Percentiles rank a stretch among this genome's conserved stretches.
Conservation (phyloP, 2,113 vertebrate species). For the Oncorhynchus mykiss region DNA sequence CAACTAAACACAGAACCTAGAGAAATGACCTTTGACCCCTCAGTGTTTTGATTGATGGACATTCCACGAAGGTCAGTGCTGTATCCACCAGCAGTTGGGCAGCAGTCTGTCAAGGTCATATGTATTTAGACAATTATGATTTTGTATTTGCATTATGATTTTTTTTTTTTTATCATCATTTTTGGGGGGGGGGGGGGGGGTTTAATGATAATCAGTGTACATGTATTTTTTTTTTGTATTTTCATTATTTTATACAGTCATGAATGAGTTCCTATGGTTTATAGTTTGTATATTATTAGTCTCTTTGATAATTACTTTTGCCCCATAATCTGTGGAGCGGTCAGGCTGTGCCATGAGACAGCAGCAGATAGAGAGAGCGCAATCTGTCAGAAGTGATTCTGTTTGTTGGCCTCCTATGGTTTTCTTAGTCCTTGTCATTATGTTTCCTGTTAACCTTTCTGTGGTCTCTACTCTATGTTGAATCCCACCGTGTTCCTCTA, state of each 20-base stretch:
- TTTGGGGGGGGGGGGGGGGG: conserved; percentile 35
- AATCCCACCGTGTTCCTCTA: conserved; percentile 36
- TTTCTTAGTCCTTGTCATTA: conserved; percentile 42
- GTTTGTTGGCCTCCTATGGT: conserved; percentile 53
- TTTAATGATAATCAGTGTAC: conserved; percentile 65
- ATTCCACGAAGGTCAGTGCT: conserved; percentile 56
- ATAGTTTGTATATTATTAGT: conserved; percentile 56
- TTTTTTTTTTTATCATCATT: conserved; percentile 45
- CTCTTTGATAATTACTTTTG: conserved; percentile 34
- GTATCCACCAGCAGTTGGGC: conserved; percentile 33
- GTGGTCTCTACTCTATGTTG: conserved; percentile 22
- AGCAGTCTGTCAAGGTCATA: conserved; percentile 22
- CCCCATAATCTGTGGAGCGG: conserved; percentile 53
- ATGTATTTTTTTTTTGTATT: conserved; percentile 46
- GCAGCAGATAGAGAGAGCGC: conserved; percentile 48
- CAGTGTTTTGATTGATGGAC: conserved; percentile 47
- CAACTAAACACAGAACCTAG: conserved; percentile 47
- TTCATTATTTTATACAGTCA: conserved; percentile 46
- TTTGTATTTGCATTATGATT: conserved; percentile 65
- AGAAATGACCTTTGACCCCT: conserved; percentile 53
- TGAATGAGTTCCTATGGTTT: conserved; percentile 55
- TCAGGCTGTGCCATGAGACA: conserved; percentile 61
- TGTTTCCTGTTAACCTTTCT: conserved; percentile 26
- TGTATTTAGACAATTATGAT: conserved; percentile 48
- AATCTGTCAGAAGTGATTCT: conserved; percentile 44